phyloP scores from a whole-genome alignment of 2,113 vertebrate genomes.

The Burhinus bistriatus region DNA sequence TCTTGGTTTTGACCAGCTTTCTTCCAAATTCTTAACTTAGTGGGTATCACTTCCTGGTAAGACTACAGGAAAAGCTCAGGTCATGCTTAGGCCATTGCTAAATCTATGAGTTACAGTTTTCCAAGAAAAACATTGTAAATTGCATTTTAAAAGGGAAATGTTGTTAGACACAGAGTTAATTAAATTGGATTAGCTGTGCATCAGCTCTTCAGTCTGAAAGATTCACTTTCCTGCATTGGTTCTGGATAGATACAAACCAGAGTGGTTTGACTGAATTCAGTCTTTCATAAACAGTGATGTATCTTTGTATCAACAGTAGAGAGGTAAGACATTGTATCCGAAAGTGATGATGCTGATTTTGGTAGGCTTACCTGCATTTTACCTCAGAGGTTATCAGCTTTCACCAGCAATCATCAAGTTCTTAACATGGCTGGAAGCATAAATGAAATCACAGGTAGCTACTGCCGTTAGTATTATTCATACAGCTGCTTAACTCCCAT shows the following conservation, averaged over 20 bases:
- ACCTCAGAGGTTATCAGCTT: not conserved
- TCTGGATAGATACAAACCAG: not conserved
- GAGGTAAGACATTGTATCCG: not conserved
- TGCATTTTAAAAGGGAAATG: not conserved
- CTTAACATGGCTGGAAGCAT: not conserved
- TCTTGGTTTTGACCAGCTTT: not conserved
- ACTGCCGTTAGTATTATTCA: not conserved
- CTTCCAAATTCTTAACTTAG: not conserved
- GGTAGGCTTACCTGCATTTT: not conserved
- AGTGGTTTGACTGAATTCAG: not conserved
- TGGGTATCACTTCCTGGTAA: not conserved
- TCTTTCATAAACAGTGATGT: not conserved
- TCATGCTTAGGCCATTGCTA: not conserved
- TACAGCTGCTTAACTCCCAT: accelerated
- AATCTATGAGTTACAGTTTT: not conserved
- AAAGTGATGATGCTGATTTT: not conserved
- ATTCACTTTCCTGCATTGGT: not conserved
- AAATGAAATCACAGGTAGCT: not conserved
- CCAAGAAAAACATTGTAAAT: not conserved
- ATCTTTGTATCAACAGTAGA: not conserved
- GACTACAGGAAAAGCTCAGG: not conserved
- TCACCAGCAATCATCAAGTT: not conserved
- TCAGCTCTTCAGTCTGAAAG: not conserved
- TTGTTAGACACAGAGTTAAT: constrained; percentile 6
- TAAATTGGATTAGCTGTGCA: not conserved